Evolutionary conservation across 2,888 invertebrate genomes (phyloP).

Genomic region (Ichneumon xanthorius): DNA sequence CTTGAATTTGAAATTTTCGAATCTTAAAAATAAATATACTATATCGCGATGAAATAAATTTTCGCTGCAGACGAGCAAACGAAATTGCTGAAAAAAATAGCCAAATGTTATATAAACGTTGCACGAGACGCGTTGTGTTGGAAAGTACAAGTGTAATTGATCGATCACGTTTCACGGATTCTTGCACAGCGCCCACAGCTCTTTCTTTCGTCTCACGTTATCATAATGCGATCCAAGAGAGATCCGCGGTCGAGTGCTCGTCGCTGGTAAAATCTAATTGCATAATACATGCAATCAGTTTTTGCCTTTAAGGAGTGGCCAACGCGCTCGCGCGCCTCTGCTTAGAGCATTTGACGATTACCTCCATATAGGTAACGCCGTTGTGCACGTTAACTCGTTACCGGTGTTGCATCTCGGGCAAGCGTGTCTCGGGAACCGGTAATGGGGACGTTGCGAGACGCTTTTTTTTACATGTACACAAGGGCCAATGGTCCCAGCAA

Average conservation of each 20-base stretch:
- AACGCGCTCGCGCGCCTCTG: slow-evolving; percentile 37
- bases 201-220: slow-evolving; percentile 16
- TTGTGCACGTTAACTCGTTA: slow-evolving; percentile 35
- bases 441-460: slow-evolving; percentile 32
- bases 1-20: no score
- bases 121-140: neutral
- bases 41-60: neutral
- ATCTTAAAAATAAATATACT: no score
- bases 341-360: slow-evolving; percentile 57
- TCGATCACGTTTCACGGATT: slow-evolving; percentile 41
- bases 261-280: slow-evolving; percentile 62
- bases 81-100: neutral
- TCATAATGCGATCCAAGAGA: slow-evolving; percentile 6
- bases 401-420: neutral
- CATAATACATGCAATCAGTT: slow-evolving; percentile 68
- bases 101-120: slow-evolving; percentile 4
- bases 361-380: slow-evolving; percentile 31
- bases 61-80: neutral
- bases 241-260: neutral
- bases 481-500: slow-evolving; percentile 21
- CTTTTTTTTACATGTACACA: slow-evolving; percentile 9
- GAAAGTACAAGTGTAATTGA: slow-evolving; percentile 42
- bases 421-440: slow-evolving; percentile 21
- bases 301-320: slow-evolving; percentile 69
- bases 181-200: slow-evolving; percentile 6